Evolutionary conservation across 1,140 invertebrate species (phyloP).

Genomic region (Drosophila orena): DNA sequence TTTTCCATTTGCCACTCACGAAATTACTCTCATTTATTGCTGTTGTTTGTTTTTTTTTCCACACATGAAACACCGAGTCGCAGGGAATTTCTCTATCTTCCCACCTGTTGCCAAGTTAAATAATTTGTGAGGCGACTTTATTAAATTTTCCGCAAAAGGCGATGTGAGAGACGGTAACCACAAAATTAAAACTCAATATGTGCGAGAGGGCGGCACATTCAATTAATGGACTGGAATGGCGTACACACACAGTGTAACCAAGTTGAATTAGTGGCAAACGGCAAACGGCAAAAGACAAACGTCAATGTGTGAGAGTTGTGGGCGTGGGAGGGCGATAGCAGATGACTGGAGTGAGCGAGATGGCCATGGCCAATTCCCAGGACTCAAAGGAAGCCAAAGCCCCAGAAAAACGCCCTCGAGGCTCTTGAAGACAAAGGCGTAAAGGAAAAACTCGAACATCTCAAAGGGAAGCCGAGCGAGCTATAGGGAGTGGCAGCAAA

Average conservation of each 20-base stretch:
- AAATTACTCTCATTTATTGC: conserved; percentile 73
- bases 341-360: not conserved
- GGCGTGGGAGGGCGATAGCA: not conserved
- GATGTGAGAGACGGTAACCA: conserved; percentile 6
- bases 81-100: conserved; percentile 13
- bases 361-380: conserved; percentile 20
- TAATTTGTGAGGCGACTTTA: conserved; percentile 23
- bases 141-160: conserved; percentile 13
- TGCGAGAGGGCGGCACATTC: conserved; percentile 46
- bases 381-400: conserved; percentile 37
- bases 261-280: conserved; percentile 55
- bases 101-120: conserved; percentile 32
- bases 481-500: conserved; percentile 10
- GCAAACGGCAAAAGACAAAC: conserved; percentile 66
- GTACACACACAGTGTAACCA: conserved; percentile 22
- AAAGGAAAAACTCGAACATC: conserved; percentile 46
- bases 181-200: conserved; percentile 59
- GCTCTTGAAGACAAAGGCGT: conserved; percentile 36
- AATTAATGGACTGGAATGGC: conserved; percentile 74
- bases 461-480: conserved; percentile 26
- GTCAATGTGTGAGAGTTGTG: conserved; percentile 24
- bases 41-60: conserved; percentile 35
- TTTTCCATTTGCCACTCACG: conserved; percentile 66
- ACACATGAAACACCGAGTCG: conserved; percentile 2
- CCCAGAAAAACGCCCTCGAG: conserved; percentile 21